Percentiles rank a stretch among this genome's conserved stretches.
Evolutionary conservation across 2,113 vertebrate species (phyloP).

Genomic region (Micronycteris hirsuta): DNA sequence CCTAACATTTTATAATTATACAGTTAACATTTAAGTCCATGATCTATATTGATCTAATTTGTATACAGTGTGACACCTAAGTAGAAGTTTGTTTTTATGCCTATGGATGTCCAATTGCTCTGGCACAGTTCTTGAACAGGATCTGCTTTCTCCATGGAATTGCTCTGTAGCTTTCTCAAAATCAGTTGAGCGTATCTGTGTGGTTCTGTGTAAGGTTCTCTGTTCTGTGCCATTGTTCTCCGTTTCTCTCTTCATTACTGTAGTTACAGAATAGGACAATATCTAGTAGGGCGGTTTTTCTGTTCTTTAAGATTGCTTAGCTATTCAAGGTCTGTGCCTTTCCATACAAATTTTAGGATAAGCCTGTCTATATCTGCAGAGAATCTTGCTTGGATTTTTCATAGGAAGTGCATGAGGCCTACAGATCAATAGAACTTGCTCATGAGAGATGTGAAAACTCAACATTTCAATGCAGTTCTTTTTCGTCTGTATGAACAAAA

Average conservation of each 20-base stretch:
- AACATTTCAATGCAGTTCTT: background rate
- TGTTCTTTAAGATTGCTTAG: background rate
- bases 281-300: background rate
- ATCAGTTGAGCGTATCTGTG: background rate
- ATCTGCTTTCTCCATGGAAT: background rate
- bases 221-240: background rate
- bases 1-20: background rate
- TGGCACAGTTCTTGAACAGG: background rate
- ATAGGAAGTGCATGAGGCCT: background rate
- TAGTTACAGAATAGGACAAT: background rate
- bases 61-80: background rate
- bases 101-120: background rate
- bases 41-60: background rate
- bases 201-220: background rate
- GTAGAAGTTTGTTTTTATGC: background rate
- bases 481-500: background rate
- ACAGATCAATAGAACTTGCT: background rate
- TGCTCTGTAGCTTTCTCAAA: background rate
- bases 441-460: background rate
- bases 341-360: background rate
- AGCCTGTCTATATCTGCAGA: background rate
- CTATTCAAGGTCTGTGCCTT: background rate
- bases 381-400: background rate
- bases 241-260: background rate
- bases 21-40: background rate